Evolutionary conservation across 2,113 vertebrate genomes (phyloP).

Genomic region (Hymenochirus boettgeri): DNA sequence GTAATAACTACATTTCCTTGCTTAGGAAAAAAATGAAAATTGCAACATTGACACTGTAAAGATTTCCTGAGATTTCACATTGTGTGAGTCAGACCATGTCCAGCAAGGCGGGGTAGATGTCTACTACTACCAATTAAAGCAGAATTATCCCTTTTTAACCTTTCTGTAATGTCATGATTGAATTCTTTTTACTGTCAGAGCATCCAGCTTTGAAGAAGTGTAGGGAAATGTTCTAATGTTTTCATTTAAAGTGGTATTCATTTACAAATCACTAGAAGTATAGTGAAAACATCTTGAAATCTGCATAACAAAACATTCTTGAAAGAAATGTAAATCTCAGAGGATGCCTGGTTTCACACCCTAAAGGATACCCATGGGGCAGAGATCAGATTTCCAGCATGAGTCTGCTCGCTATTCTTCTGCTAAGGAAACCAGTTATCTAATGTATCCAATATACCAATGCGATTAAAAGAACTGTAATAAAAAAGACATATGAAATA

Average conservation of each 20-base stretch:
- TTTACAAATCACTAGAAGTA: slow-evolving; percentile 23
- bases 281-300: slow-evolving; percentile 31
- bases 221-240: slow-evolving; percentile 15
- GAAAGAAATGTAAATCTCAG: slow-evolving; percentile 33
- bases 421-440: background rate
- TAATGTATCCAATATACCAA: no score
- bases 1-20: no score
- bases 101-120: no score
- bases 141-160: slow-evolving; percentile 20
- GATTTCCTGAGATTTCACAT: no score
- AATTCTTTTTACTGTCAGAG: slow-evolving; percentile 13
- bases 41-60: no score
- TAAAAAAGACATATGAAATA: no score
- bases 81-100: no score
- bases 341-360: slow-evolving; percentile 3
- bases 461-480: no score
- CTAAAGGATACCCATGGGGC: slow-evolving; percentile 10
- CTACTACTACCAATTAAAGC: background rate
- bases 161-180: slow-evolving; percentile 1
- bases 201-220: slow-evolving; percentile 23
- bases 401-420: background rate
- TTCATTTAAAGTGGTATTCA: slow-evolving; percentile 23
- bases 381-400: slow-evolving; percentile 13
- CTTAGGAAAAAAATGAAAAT: no score
- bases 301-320: slow-evolving; percentile 30